Evolutionary conservation across 2,888 invertebrate genomes (phyloP).

Genomic region (Caenorhabditis auriculariae): DNA sequence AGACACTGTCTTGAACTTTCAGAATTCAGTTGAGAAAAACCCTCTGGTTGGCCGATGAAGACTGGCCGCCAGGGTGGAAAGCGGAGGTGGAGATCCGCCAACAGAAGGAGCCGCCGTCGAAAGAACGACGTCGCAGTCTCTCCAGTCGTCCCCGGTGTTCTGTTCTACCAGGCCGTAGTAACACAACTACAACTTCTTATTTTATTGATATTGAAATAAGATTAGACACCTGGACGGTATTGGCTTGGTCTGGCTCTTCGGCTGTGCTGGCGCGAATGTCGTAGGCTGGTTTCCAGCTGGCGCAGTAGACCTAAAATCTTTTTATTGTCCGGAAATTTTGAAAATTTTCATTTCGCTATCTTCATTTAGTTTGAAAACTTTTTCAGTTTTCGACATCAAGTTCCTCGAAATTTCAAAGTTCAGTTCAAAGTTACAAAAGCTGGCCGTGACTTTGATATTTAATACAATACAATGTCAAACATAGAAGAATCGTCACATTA

Average conservation of each 20-base stretch:
- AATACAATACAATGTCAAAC: no score
- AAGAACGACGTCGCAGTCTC: constrained; percentile 64
- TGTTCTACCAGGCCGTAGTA: constrained; percentile 66
- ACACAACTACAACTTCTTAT: constrained; percentile 48
- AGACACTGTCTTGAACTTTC: neutral
- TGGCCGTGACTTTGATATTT: no score
- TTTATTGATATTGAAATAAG: no score
- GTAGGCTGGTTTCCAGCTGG: constrained; percentile 66
- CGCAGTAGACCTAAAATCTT: constrained; percentile 61
- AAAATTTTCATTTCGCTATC: neutral
- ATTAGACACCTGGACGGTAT: constrained; percentile 33
- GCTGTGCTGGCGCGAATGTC: constrained; percentile 65
- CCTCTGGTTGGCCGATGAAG: constrained; percentile 16
- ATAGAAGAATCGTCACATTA: no score
- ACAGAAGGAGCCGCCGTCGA: constrained; percentile 65
- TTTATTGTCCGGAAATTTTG: no score
- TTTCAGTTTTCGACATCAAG: neutral
- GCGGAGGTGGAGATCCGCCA: constrained; percentile 64
- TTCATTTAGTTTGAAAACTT: neutral
- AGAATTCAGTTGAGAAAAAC: constrained; percentile 2
- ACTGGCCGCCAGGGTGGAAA: constrained; percentile 54
- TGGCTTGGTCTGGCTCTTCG: constrained; percentile 41
- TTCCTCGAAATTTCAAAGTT: no score
- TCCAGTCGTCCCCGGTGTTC: constrained; percentile 66
- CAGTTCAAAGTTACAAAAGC: no score